These are phyloP conservation scores for Drosophila stalkeri DNA, from an alignment of 2,888 invertebrate species.

Conservation along the genomic window DNA sequence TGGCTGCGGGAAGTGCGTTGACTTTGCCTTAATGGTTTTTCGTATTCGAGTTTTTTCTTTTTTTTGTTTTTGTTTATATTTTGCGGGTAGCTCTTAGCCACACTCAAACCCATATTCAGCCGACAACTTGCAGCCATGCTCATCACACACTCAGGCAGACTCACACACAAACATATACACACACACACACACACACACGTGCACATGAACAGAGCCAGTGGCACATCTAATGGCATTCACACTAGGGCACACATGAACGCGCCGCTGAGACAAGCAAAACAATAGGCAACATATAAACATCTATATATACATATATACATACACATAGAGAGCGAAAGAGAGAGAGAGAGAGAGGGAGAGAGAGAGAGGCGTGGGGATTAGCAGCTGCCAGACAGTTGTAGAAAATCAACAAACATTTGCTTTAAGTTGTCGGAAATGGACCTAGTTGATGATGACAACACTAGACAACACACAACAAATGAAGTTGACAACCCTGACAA, in stretches of 20 bases:
- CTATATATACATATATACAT: neutral
- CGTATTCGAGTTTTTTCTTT: conserved; percentile 20
- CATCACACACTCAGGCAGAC: neutral
- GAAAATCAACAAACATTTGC: conserved; percentile 26
- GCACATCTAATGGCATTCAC: conserved; percentile 21
- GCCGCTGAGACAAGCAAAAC: conserved; percentile 44
- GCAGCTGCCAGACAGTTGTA: conserved; percentile 25
- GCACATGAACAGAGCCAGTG: neutral
- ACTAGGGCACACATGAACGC: conserved; percentile 57
- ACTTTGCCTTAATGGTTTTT: conserved; percentile 63
- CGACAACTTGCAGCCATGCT: neutral
- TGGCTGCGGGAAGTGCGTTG: conserved; percentile 56
- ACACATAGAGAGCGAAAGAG: neutral
- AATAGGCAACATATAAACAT: conserved; percentile 31
- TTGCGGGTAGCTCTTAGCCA: conserved; percentile 28
- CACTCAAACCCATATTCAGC: neutral
- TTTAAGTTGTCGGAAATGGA: conserved; percentile 19
- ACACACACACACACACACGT: neutral
- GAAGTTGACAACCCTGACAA: conserved; percentile 15
- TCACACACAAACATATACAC: neutral
- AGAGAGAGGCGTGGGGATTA: neutral
- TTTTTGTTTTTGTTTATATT: conserved; percentile 20
- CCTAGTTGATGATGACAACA: conserved; percentile 2
- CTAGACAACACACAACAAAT: neutral
- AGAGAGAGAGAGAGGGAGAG: neutral